These are phyloP conservation scores for Anguilla rostrata DNA, from an alignment of 2,113 vertebrate species.

Conservation along the genomic window DNA sequence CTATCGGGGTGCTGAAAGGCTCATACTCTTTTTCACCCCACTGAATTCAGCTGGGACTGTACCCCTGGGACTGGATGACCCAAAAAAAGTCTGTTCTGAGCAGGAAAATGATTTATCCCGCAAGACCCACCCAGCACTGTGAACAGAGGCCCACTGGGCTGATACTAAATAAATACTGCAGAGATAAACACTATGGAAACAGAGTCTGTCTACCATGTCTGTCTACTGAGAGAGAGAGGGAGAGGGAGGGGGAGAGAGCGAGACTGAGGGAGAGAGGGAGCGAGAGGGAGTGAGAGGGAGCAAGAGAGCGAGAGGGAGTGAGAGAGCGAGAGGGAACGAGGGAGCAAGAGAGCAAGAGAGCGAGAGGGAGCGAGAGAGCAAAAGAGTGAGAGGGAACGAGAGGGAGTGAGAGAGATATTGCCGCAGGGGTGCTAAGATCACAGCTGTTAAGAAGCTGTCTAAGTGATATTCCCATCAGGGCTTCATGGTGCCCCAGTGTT, in stretches of 20 bases:
- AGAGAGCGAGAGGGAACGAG: slow-evolving; percentile 3
- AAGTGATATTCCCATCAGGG: background rate
- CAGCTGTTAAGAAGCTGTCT: background rate
- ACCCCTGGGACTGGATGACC: background rate
- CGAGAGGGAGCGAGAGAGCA: background rate
- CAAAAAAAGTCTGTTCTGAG: background rate
- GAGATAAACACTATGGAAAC: background rate
- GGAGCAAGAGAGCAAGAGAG: background rate
- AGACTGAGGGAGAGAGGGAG: background rate
- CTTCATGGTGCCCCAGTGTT: background rate
- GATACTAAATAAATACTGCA: background rate
- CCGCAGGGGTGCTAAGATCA: background rate
- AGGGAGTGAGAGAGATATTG: background rate
- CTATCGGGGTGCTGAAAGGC: background rate
- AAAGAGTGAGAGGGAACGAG: background rate
- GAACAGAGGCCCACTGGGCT: background rate
- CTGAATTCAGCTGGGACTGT: background rate
- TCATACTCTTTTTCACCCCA: background rate
- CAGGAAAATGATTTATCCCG: background rate
- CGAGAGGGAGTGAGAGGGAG: background rate
- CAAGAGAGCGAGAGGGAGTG: background rate
- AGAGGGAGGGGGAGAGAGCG: background rate
- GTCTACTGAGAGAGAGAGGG: background rate
- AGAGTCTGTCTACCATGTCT: background rate
- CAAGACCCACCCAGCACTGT: background rate